A percentile compares a stretch with the other conserved stretches of the same genome.
Conservation (phyloP, 2,113 vertebrate species). For the Poecilia latipinna region DNA sequence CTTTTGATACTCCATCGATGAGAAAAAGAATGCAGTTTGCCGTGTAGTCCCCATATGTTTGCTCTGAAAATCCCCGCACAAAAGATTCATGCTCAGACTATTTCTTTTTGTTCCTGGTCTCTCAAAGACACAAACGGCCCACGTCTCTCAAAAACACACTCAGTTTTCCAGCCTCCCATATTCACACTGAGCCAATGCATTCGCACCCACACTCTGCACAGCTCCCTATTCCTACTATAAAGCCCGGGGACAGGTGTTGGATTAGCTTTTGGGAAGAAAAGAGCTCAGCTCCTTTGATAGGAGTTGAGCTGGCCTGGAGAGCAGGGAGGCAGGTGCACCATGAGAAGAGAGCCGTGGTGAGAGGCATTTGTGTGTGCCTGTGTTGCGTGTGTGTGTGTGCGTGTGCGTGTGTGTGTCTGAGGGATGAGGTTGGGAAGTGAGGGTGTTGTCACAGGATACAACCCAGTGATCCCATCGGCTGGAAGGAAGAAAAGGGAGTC, state of each 20-base stretch:
- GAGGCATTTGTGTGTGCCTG: constrained; percentile 13
- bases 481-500: constrained; percentile 58
- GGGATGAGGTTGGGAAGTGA: constrained; percentile 19
- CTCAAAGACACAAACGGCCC: constrained; percentile 55
- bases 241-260: constrained; percentile 80
- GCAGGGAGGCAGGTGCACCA: constrained; percentile 77
- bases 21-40: constrained; percentile 58
- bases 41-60: constrained; percentile 59
- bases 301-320: constrained; percentile 74
- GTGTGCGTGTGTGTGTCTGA: background rate
- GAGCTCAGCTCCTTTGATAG: constrained; percentile 75
- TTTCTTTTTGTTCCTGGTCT: constrained; percentile 53
- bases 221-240: constrained; percentile 66
- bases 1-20: constrained; percentile 59
- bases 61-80: constrained; percentile 59
- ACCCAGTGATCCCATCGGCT: constrained; percentile 70
- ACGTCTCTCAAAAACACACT: constrained; percentile 36
- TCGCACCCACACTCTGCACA: constrained; percentile 41
- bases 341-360: constrained; percentile 39
- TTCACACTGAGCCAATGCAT: constrained; percentile 55
- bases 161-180: constrained; percentile 11
- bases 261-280: constrained; percentile 79
- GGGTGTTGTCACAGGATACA: constrained; percentile 58
- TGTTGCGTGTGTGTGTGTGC: background rate
- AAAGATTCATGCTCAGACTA: constrained; percentile 45